Base-by-base conservation (phyloP, 2,797 vertebrate genomes). In the Pitangus sulphuratus region DNA sequence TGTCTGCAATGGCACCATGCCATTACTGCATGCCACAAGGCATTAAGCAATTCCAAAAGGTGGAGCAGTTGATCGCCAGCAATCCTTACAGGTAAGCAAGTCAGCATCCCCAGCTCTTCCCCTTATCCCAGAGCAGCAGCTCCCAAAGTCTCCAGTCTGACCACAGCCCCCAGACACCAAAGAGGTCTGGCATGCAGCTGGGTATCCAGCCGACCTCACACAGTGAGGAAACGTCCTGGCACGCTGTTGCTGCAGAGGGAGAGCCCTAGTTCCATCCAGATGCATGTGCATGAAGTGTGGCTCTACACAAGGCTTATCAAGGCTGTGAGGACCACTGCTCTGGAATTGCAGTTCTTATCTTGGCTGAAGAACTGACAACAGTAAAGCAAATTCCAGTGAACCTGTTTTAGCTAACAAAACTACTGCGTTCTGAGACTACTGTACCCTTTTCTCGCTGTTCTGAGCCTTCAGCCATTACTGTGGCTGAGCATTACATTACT, bases 211-310 rank as follows among this genome's bases (percentile, higher is more conserved):
- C 0, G 0, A 47, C n/a, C 60, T 79, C 82, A 35, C 18, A 53
- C 1, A 3, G 42, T 12, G 33, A 84, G 37, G 62, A 79, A 91
- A 83, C 3, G 42, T n/a, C 30, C 50, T 47, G 71, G 47, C 54
- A 47, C 0, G 0, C 8, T 31, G 11, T 1, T n/a, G 53, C n/a
- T 80, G 42, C 45, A 8, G 1, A 94, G 25, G 17, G 42, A n/a
- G 22, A 91, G 54, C 66, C 30, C 42, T 37, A 22, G 30, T 58
- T 91, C 47, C 58, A 83, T 20, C 21, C 54, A 76, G 75, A 61
- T 60, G 26, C 39, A 57, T 5, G 4, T 3, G 28, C 40, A 75
- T 1, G 1, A n/a, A 66, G 17, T 0, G 0, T 17, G 37, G 69
- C 53, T 35, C 50, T 70, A 25, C 14, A 26, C 24, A 4, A 15